These are phyloP conservation scores for Caerostris extrusa DNA, from an alignment of 1,140 invertebrate genomes.

Conservation along the genomic window DNA sequence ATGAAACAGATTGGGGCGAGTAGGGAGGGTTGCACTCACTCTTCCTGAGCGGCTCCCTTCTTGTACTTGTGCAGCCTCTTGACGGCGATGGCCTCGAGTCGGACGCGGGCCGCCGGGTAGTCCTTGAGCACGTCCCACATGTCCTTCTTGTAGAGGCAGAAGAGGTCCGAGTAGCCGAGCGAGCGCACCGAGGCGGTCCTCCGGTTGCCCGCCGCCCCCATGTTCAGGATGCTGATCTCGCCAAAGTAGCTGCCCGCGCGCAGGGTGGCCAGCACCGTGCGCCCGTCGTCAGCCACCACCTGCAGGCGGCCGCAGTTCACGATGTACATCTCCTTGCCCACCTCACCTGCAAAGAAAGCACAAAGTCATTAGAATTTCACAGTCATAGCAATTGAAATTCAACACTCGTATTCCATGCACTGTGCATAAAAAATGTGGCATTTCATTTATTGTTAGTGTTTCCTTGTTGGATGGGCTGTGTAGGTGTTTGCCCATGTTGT, in stretches of 20 bases:
- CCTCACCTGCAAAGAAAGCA: slow-evolving; percentile 89
- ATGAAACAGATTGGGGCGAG: too few relatives aligned
- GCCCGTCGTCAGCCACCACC: slow-evolving; percentile 98
- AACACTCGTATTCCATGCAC: background rate
- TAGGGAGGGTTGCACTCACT: slow-evolving; percentile 83
- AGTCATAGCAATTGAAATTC: too few relatives aligned
- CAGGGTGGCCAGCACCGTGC: slow-evolving; percentile 97
- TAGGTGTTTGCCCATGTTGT: too few relatives aligned
- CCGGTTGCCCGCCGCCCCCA: slow-evolving; percentile 97
- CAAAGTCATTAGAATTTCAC: background rate
- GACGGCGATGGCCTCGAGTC: slow-evolving; percentile 98
- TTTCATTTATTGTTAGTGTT: too few relatives aligned
- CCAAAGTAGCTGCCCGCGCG: slow-evolving; percentile 99
- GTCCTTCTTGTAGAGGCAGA: slow-evolving; percentile 97
- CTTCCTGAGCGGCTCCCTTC: slow-evolving; percentile 94
- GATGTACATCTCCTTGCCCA: slow-evolving; percentile 99
- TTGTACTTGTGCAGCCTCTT: slow-evolving; percentile 98
- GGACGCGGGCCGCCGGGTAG: slow-evolving; percentile 96
- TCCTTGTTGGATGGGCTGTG: too few relatives aligned
- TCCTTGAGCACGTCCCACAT: slow-evolving; percentile 99
- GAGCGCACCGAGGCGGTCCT: slow-evolving; percentile 97
- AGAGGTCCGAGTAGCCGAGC: slow-evolving; percentile 98
- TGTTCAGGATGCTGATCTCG: slow-evolving; percentile 99
- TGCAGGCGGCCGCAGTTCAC: slow-evolving; percentile 97
- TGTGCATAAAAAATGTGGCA: background rate